These are phyloP conservation scores for Sminthurinus aureus DNA, from an alignment of 2,888 invertebrate species.

Conservation along the genomic window DNA sequence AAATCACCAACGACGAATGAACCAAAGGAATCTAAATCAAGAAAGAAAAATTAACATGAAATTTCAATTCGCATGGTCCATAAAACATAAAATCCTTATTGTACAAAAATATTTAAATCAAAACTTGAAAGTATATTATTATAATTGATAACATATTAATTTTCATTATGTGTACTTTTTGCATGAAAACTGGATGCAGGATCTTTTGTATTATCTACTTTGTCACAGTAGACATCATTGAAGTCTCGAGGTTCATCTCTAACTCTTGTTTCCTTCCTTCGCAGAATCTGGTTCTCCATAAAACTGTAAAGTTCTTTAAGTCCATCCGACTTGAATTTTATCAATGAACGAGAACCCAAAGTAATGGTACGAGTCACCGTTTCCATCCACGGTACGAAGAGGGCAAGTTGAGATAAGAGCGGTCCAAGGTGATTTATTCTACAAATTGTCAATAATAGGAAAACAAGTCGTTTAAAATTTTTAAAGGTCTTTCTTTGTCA, in stretches of 20 bases:
- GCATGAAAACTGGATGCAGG: conserved; percentile 7
- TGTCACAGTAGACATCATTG: conserved; percentile 1
- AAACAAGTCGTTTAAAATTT: no score
- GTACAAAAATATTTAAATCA: background rate
- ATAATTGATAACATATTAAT: background rate
- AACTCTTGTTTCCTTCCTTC: background rate
- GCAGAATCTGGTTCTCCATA: background rate
- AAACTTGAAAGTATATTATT: background rate
- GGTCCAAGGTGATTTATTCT: background rate
- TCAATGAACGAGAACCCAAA: background rate
- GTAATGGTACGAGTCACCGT: background rate
- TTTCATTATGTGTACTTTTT: background rate
- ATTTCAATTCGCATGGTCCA: no score
- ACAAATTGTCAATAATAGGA: no score
- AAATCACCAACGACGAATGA: background rate
- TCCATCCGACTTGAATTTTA: background rate
- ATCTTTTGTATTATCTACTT: background rate
- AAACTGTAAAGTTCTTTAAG: background rate
- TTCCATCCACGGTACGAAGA: background rate
- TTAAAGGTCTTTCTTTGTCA: no score
- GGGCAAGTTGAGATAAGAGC: background rate
- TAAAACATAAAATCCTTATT: no score
- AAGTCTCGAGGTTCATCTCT: conserved; percentile 11
- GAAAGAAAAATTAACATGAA: no score
- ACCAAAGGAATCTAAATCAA: background rate